Evolutionary conservation across 2,888 invertebrate species (phyloP).

Genomic region (Atrina japonica): DNA sequence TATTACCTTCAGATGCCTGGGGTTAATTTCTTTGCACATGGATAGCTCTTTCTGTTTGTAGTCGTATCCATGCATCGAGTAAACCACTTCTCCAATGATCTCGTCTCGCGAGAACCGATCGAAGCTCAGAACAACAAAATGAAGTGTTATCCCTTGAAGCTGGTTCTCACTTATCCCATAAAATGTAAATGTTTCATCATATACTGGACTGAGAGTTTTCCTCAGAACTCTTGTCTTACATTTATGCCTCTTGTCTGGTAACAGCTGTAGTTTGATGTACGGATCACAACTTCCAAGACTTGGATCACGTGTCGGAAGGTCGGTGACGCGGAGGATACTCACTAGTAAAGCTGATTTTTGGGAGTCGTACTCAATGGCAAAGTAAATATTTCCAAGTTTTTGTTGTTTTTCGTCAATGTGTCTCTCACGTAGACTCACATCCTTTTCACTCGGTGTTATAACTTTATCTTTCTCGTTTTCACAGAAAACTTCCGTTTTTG

Average conservation of each 20-base stretch:
- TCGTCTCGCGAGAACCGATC: constrained; percentile 99
- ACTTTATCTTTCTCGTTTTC: constrained; percentile 83
- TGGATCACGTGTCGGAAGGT: constrained; percentile 91
- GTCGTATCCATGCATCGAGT: constrained; percentile 80
- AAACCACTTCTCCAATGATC: constrained; percentile 98
- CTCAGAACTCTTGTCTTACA: constrained; percentile 97
- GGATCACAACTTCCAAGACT: constrained; percentile 93
- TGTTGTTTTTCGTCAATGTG: constrained; percentile 51
- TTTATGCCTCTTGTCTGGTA: constrained; percentile 98
- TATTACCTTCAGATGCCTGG: constrained; percentile 95
- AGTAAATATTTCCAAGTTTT: constrained; percentile 92
- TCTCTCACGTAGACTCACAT: constrained; percentile 77
- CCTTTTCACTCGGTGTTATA: constrained; percentile 78
- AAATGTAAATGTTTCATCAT: constrained; percentile 99
- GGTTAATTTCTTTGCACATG: constrained; percentile 91
- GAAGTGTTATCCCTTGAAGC: constrained; percentile 93
- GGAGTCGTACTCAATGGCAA: constrained; percentile 93
- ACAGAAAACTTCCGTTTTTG: constrained; percentile 72
- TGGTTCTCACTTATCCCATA: constrained; percentile 90
- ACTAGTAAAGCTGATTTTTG: constrained; percentile 95
- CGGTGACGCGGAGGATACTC: constrained; percentile 93
- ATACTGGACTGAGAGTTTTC: constrained; percentile 97
- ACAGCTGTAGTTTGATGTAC: constrained; percentile 97
- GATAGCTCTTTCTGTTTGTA: constrained; percentile 81
- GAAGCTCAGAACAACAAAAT: constrained; percentile 84